These are phyloP conservation scores for Perccottus glenii DNA, from an alignment of 2,113 vertebrate species.

Conservation along the genomic window DNA sequence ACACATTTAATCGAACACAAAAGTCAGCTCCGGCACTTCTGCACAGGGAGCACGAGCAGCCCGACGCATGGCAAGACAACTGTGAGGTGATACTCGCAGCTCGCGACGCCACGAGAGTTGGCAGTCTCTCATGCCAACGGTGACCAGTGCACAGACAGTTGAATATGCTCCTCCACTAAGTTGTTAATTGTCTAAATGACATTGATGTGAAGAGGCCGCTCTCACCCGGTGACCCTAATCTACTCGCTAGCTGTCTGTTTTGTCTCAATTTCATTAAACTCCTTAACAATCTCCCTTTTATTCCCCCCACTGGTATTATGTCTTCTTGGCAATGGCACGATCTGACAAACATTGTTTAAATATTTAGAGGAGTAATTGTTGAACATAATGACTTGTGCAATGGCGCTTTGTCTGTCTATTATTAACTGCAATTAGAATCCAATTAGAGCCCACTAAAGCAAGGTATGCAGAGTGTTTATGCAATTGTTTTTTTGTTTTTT, in stretches of 20 bases:
- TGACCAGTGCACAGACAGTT: conserved; percentile 74
- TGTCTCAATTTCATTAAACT: conserved; percentile 55
- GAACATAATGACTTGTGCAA: conserved; percentile 30
- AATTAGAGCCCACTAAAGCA: conserved; percentile 28
- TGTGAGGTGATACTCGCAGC: conserved; percentile 73
- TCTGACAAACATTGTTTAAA: conserved; percentile 48
- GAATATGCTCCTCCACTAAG: conserved; percentile 80
- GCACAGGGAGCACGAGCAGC: conserved; percentile 70
- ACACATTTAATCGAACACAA: conserved; percentile 76
- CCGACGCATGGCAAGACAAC: conserved; percentile 76
- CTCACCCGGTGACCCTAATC: conserved; percentile 65
- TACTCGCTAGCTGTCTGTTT: conserved; percentile 65
- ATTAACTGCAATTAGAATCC: conserved; percentile 20
- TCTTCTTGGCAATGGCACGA: conserved; percentile 41
- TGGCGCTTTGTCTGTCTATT: conserved; percentile 21
- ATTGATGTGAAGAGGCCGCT: conserved; percentile 75
- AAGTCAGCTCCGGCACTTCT: conserved; percentile 69
- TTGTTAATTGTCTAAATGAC: conserved; percentile 79
- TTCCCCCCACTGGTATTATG: conserved; percentile 19
- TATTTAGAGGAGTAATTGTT: conserved; percentile 44
- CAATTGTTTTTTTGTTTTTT: background rate
- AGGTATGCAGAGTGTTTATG: conserved; percentile 7
- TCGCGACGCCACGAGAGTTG: conserved; percentile 78
- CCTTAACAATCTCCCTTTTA: conserved; percentile 39
- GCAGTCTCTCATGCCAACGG: conserved; percentile 75